Evolutionary conservation across 2,888 invertebrate species (phyloP), one percentile per base, ranked within the genome.

Genomic region (Chrysomela aeneicollis): DNA sequence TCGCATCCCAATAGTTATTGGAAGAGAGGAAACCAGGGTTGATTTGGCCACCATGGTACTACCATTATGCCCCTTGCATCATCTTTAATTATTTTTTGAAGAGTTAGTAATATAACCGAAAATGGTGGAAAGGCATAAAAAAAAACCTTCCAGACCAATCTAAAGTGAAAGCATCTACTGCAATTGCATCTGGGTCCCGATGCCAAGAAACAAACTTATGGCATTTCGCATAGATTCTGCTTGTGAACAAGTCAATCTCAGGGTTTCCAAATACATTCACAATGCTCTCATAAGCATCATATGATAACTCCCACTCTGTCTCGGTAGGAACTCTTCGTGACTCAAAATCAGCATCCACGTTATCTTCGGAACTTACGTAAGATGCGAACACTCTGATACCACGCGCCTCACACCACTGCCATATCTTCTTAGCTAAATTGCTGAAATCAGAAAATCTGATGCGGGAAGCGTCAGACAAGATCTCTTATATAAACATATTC

Each of bases 81-180:
- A 60, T 60, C 53, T 18, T 21, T 60, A 42, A 60, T 53, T 53
- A 60, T 53, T 42, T 47, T 60, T 46, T 60, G 53, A 42, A 53
- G 46, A 18, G 42, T 42, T 19, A 42, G 32, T 3, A 47, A 30
- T 42, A 60, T 26, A 22, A 60, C 35, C 19, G 52, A 51, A 52
- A 53, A 53, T 1, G 60, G 53, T 42, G 61, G 42, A 55, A 61
- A 55, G 32, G 55, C 42, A 55, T 46, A 61, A 51, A 55, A 61
- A 61, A 47, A 32, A 10, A 32, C 19, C 5, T 46, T n/a, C n/a
- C 30, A 49, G 18, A 37, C 55, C 49, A 55, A 9, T 61, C 35
- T 46, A 47, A 47, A 12, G 54, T 61, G 49, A 61, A 61, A 2
- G 61, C 54, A 12, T 61, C 53, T 26, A 47, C 61, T 26, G 61